Evolutionary conservation across 2,888 invertebrate genomes (phyloP).

Genomic region (Lottia scabra): DNA sequence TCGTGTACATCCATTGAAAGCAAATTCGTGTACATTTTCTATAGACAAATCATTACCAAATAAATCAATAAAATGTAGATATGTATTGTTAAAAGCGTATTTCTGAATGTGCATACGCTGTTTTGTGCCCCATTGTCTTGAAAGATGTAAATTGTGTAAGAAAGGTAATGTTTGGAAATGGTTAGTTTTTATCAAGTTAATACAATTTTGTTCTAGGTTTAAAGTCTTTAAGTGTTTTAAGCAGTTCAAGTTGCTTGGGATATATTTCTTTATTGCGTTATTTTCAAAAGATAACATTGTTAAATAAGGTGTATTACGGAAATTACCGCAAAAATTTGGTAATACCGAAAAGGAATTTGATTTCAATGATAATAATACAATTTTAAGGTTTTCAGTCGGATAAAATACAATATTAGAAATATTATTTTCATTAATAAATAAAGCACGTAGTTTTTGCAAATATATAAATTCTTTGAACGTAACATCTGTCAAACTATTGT

Average conservation of each 20-base stretch:
- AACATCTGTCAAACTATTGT: neutral
- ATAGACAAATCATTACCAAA: neutral
- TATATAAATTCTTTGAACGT: neutral
- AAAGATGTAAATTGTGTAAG: neutral
- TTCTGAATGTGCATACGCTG: neutral
- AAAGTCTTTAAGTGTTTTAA: neutral
- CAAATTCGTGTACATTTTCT: neutral
- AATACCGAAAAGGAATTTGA: neutral
- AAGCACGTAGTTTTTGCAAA: neutral
- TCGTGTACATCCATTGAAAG: neutral
- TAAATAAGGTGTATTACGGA: neutral
- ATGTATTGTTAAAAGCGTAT: constrained; percentile 8
- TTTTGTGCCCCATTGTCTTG: neutral
- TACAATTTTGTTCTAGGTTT: neutral
- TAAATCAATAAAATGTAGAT: neutral
- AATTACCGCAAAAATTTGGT: neutral
- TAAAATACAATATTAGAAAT: neutral
- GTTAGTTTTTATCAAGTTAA: neutral
- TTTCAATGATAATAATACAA: no score
- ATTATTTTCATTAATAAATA: neutral
- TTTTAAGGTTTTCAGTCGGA: neutral
- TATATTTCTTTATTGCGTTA: neutral
- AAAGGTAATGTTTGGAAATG: neutral
- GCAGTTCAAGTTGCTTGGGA: neutral
- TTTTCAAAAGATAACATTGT: neutral